Evolutionary conservation across 2,797 vertebrate genomes (phyloP).

Genomic region (Manis crassicaudata): DNA sequence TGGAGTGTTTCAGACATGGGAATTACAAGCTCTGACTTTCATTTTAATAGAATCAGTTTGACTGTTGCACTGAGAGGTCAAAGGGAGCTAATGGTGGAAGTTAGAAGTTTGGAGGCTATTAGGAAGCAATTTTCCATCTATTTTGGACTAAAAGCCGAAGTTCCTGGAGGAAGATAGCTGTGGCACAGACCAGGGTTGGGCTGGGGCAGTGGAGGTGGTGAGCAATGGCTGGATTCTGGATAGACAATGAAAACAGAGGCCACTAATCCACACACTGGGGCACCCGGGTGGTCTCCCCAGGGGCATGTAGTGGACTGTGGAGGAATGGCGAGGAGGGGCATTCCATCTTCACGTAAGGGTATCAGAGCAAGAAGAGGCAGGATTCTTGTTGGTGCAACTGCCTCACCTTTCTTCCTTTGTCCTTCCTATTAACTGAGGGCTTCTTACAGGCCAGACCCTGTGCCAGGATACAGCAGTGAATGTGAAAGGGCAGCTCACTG

Average conservation of each 20-base stretch:
- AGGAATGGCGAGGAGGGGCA: neutral
- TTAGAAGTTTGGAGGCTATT: neutral
- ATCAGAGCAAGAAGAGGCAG: neutral
- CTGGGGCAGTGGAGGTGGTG: neutral
- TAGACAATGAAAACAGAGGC: neutral
- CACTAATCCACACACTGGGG: too few relatives aligned
- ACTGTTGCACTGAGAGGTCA: neutral
- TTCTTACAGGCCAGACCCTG: neutral
- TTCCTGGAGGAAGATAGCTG: neutral
- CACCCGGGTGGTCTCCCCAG: neutral
- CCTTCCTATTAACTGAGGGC: neutral
- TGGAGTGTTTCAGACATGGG: neutral
- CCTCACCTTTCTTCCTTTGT: slow-evolving; percentile 6
- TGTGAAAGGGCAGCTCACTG: neutral
- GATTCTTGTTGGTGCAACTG: neutral
- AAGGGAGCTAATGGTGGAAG: neutral
- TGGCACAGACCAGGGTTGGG: neutral
- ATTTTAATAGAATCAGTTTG: neutral
- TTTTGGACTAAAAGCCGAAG: neutral
- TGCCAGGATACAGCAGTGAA: neutral
- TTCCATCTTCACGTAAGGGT: neutral
- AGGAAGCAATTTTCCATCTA: neutral
- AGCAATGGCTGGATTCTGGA: neutral
- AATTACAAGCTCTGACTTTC: neutral
- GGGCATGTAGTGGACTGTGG: neutral